These are phyloP conservation scores for Prenolepis imparis DNA, from an alignment of 2,888 invertebrate genomes.

Conservation along the genomic window DNA sequence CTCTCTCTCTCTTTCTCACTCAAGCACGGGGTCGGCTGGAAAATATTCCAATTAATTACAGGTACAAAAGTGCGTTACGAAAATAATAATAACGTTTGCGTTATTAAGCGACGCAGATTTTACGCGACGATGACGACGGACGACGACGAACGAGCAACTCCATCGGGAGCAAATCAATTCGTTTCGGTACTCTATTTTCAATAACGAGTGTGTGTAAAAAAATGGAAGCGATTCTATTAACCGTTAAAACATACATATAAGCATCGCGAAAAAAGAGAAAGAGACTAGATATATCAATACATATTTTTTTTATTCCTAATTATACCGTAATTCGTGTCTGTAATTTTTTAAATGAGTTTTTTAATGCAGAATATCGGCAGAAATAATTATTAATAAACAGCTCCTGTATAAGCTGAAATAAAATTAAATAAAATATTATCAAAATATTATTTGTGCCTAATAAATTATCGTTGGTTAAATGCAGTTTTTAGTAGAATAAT, in stretches of 20 bases:
- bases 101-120: conserved; percentile 45
- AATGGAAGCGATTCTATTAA: conserved; percentile 25
- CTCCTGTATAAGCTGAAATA: too few species aligned
- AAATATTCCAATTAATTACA: conserved; percentile 55
- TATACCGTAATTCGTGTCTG: too few species aligned
- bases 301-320: too few species aligned
- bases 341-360: too few species aligned
- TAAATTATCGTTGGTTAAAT: too few species aligned
- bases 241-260: neutral
- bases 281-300: too few species aligned
- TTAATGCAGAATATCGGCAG: too few species aligned
- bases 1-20: too few species aligned
- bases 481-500: neutral
- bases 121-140: conserved; percentile 24
- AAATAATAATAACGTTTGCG: conserved; percentile 41
- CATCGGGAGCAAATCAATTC: conserved; percentile 47
- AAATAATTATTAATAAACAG: too few species aligned
- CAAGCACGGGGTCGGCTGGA: conserved; percentile 45
- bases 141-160: neutral
- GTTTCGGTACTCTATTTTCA: neutral
- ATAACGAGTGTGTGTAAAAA: conserved; percentile 10
- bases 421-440: too few species aligned
- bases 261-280: neutral
- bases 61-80: conserved; percentile 49
- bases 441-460: too few species aligned